These are phyloP conservation scores for Alloscopus bannaensis DNA, from an alignment of 2,888 invertebrate species.

Conservation along the genomic window DNA sequence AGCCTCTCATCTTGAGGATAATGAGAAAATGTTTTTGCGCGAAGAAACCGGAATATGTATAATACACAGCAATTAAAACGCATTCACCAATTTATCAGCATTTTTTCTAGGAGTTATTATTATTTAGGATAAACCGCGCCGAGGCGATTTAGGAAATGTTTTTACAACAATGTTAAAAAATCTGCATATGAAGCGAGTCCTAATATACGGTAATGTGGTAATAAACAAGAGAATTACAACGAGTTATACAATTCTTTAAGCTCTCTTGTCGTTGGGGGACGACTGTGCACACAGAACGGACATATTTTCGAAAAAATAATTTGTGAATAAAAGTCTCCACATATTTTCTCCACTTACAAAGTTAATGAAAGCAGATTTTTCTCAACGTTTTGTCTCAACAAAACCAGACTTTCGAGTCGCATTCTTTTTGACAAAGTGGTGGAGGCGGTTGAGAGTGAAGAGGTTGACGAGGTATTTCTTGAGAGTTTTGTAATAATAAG, in stretches of 20 bases:
- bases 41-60: constrained; percentile 41
- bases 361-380: constrained; percentile 10
- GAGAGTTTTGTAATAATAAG: not conserved
- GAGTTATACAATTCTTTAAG: not conserved
- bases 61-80: constrained; percentile 43
- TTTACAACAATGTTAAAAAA: constrained; percentile 21
- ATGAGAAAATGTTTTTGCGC: not conserved
- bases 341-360: constrained; percentile 20
- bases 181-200: constrained; percentile 42
- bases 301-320: no score
- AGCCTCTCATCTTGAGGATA: no score
- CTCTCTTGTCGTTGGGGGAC: no score
- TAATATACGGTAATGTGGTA: constrained; percentile 33
- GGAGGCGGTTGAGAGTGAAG: not conserved
- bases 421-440: constrained; percentile 16
- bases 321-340: no score
- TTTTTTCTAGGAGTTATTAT: constrained; percentile 30
- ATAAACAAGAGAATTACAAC: not conserved
- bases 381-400: not conserved
- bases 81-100: constrained; percentile 32
- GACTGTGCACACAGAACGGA: no score
- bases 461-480: not conserved
- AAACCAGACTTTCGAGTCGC: constrained; percentile 43
- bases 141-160: constrained; percentile 24
- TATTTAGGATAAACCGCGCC: no score